Conservation (phyloP, 2,888 invertebrate genomes). For the Pterostichus madidus region DNA sequence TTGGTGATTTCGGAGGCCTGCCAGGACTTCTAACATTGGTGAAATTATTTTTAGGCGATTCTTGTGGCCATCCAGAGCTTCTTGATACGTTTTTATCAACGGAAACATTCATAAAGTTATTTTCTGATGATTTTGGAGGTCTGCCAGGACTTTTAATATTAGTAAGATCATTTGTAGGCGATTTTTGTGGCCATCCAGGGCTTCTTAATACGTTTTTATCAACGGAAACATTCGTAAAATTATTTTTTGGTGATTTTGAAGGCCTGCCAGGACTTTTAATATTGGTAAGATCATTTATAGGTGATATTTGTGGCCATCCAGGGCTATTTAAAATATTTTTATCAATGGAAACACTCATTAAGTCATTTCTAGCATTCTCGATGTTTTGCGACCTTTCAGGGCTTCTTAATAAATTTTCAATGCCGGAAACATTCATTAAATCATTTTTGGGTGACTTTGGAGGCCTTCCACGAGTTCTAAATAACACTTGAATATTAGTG, state of each 20-base stretch:
- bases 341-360: too few relatives aligned
- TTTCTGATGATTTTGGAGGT: slow-evolving; percentile 58
- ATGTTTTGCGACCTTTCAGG: slow-evolving; percentile 68
- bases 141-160: slow-evolving; percentile 69
- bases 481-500: slow-evolving; percentile 67
- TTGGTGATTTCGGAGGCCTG: slow-evolving; percentile 65
- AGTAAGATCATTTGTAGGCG: too few relatives aligned
- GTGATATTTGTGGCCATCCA: too few relatives aligned
- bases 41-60: slow-evolving; percentile 70
- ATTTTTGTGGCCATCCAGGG: too few relatives aligned
- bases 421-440: slow-evolving; percentile 70
- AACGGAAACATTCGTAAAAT: too few relatives aligned
- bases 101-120: too few relatives aligned
- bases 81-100: too few relatives aligned
- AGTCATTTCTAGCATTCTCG: too few relatives aligned
- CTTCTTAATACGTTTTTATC: too few relatives aligned
- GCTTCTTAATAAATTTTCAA: slow-evolving; percentile 66
- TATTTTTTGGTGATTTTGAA: slow-evolving; percentile 56
- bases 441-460: slow-evolving; percentile 69
- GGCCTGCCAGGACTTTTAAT: slow-evolving; percentile 69
- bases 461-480: slow-evolving; percentile 68
- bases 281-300: slow-evolving; percentile 9
- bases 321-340: too few relatives aligned
- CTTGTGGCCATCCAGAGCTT: too few relatives aligned
- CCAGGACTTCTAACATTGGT: slow-evolving; percentile 70